Evolutionary conservation across 2,797 vertebrate genomes (phyloP).

Genomic region (Varecia variegata): DNA sequence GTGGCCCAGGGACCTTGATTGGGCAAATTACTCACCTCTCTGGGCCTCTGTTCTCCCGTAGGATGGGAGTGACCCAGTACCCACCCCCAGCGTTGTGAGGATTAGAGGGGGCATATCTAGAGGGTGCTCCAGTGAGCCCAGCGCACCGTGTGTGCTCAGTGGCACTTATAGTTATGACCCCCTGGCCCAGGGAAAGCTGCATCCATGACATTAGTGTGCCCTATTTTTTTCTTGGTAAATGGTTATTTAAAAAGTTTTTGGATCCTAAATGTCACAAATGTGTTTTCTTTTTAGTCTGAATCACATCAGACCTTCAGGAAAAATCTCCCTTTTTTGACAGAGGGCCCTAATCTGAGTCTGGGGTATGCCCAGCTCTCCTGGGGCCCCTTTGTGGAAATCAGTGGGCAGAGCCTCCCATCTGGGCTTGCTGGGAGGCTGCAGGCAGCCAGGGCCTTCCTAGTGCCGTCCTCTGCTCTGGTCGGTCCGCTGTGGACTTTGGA

Average conservation of each 20-base stretch:
- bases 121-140: fast-evolving
- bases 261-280: slow-evolving; percentile 25
- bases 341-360: neutral
- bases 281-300: slow-evolving; percentile 46
- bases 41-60: neutral
- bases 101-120: neutral
- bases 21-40: neutral
- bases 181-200: neutral
- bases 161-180: neutral
- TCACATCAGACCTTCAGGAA: neutral
- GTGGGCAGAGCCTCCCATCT: neutral
- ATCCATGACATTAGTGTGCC: neutral
- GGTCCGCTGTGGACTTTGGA: neutral
- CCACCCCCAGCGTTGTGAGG: neutral
- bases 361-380: neutral
- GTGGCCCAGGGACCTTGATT: neutral
- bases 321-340: neutral
- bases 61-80: neutral
- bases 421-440: neutral
- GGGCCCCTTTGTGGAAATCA: neutral
- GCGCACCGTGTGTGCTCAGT: neutral
- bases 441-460: neutral
- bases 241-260: neutral
- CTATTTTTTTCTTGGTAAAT: neutral
- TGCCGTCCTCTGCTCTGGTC: neutral